Percentiles rank a stretch among this genome's conserved stretches.
Evolutionary conservation across 1,140 invertebrate genomes (phyloP).

Genomic region (Drosophila arawakana): DNA sequence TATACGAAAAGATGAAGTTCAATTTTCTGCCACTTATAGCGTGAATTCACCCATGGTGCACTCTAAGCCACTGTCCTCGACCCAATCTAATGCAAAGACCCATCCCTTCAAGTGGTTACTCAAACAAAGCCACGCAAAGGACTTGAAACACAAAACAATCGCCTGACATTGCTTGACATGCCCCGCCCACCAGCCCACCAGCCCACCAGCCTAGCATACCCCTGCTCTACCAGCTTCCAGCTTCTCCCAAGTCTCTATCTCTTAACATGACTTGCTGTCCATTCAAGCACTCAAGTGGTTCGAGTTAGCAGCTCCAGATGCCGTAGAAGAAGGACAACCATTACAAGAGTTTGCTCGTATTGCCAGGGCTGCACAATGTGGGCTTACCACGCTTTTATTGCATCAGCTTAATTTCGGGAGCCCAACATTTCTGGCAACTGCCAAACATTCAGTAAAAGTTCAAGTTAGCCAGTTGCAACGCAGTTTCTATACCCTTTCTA

Average conservation of each 20-base stretch:
- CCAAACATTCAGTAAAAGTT: background rate
- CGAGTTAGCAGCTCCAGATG: slow-evolving; percentile 19
- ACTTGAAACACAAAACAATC: slow-evolving; percentile 71
- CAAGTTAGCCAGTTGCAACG: background rate
- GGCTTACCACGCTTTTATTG: slow-evolving; percentile 46
- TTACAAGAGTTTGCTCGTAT: background rate
- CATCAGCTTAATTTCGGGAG: slow-evolving; percentile 56
- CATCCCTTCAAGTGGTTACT: slow-evolving; percentile 52
- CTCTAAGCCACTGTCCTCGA: slow-evolving; percentile 5
- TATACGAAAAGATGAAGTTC: too few species aligned
- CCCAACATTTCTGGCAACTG: slow-evolving; percentile 40
- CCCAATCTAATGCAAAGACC: slow-evolving; percentile 9
- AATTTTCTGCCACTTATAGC: too few species aligned
- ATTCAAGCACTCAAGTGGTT: slow-evolving; percentile 15
- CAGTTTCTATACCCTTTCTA: background rate
- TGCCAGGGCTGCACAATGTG: slow-evolving; percentile 3
- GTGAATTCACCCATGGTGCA: background rate
- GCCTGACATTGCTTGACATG: slow-evolving; percentile 75
- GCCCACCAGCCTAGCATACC: slow-evolving; percentile 20
- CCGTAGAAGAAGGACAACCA: background rate
- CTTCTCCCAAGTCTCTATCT: background rate
- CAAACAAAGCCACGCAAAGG: slow-evolving; percentile 68
- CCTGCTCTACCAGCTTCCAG: slow-evolving; percentile 25
- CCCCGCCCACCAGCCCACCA: slow-evolving; percentile 20
- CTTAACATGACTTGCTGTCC: slow-evolving; percentile 6